Conservation (phyloP, 2,888 invertebrate genomes). For the Trypoxylon attenuatum region DNA sequence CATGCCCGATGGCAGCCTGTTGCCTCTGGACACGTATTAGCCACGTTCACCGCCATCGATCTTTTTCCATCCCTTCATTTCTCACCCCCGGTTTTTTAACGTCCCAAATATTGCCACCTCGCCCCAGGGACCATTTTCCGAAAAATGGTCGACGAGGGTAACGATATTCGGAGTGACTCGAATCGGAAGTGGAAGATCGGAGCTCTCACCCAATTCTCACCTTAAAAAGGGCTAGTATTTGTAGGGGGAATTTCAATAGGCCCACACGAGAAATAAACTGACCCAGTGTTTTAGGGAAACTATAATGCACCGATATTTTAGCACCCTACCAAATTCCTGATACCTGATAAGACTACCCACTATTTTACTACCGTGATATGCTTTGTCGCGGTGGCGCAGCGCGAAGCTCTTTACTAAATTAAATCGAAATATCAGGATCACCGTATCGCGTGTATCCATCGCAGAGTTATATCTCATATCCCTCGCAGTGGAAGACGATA, state of each 20-base stretch:
- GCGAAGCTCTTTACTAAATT: neutral
- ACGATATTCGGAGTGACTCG: neutral
- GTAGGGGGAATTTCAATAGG: neutral
- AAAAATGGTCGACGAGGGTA: neutral
- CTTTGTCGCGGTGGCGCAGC: neutral
- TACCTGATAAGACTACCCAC: neutral
- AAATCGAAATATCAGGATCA: neutral
- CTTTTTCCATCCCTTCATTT: neutral
- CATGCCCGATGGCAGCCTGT: neutral
- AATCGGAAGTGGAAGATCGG: too few relatives aligned
- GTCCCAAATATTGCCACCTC: neutral
- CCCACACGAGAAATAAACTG: neutral
- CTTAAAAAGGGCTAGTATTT: too few relatives aligned
- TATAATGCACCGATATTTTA: too few relatives aligned
- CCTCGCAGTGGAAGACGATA: too few relatives aligned
- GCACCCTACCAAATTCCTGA: neutral
- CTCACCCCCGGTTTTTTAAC: neutral
- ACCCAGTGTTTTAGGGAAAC: neutral
- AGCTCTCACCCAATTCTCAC: too few relatives aligned
- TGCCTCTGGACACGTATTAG: neutral
- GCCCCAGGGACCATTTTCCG: neutral
- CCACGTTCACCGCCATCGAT: neutral
- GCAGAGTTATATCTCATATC: too few relatives aligned
- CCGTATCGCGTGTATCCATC: slow-evolving; percentile 10
- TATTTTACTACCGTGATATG: neutral